These are phyloP conservation scores for Mobula hypostoma DNA, from an alignment of 2,113 vertebrate genomes.

Conservation along the genomic window DNA sequence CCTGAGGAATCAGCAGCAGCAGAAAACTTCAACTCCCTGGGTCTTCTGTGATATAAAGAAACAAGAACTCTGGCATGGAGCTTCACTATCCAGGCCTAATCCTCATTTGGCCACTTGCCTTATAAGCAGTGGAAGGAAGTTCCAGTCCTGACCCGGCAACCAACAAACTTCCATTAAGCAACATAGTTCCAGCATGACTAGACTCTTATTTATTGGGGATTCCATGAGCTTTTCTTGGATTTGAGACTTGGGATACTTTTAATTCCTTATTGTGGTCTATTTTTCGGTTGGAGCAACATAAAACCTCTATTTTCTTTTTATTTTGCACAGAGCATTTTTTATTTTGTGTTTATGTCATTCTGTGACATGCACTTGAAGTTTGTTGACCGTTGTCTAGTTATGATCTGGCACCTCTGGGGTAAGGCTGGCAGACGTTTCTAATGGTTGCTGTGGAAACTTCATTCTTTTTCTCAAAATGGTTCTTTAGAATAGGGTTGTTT, in stretches of 20 bases:
- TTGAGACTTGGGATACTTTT: too few relatives aligned
- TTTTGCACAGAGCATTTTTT: not conserved
- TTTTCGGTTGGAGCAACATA: not conserved
- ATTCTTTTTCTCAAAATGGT: not conserved
- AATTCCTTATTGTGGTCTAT: not conserved
- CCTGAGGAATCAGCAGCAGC: not conserved
- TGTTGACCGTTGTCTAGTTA: constrained; percentile 22
- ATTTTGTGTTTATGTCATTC: not conserved
- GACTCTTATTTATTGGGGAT: not conserved
- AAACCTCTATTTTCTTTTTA: not conserved
- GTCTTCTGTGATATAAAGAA: not conserved
- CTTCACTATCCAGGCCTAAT: not conserved
- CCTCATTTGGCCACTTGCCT: not conserved
- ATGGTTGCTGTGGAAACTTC: constrained; percentile 16
- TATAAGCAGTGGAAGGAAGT: not conserved
- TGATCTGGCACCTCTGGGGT: constrained; percentile 24
- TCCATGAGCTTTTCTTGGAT: not conserved
- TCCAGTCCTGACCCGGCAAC: not conserved
- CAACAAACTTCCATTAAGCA: not conserved
- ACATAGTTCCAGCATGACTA: not conserved
- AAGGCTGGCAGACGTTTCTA: not conserved
- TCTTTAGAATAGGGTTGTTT: constrained; percentile 27
- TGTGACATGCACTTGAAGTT: not conserved
- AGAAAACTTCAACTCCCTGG: not conserved
- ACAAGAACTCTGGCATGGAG: not conserved